These are phyloP conservation scores for Coracopsis vasa DNA, from an alignment of 2,113 vertebrate genomes.

Conservation along the genomic window DNA sequence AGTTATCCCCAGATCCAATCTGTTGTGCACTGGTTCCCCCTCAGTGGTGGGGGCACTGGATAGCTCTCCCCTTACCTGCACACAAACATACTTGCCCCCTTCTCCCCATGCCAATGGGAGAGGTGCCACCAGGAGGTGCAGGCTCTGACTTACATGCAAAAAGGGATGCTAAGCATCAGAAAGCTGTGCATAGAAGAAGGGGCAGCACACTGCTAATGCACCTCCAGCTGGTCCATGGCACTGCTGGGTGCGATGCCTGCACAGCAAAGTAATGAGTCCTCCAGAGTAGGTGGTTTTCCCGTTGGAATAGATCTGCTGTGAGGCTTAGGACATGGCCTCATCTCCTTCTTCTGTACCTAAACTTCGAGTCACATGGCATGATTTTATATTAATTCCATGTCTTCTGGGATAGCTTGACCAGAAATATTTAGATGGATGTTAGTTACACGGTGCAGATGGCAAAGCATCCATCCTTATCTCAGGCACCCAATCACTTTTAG, in stretches of 20 bases:
- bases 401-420: conserved; percentile 32
- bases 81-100: neutral
- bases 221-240: rapidly evolving
- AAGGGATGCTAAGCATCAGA: neutral
- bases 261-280: rapidly evolving
- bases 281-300: neutral
- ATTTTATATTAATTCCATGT: conserved; percentile 52
- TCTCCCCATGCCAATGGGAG: neutral
- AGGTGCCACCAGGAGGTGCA: neutral
- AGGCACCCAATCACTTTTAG: conserved; percentile 46
- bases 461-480: conserved; percentile 56
- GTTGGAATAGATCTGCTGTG: neutral
- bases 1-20: neutral
- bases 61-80: neutral
- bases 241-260: neutral
- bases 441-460: conserved; percentile 35
- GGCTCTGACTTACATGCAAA: neutral
- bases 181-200: neutral
- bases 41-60: neutral
- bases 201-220: neutral
- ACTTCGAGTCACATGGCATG: neutral
- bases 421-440: conserved; percentile 51
- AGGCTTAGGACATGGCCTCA: neutral
- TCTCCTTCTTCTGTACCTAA: neutral
- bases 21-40: neutral